Conservation (phyloP, 2,113 vertebrate species). For the Hippocampus guttulatus region DNA sequence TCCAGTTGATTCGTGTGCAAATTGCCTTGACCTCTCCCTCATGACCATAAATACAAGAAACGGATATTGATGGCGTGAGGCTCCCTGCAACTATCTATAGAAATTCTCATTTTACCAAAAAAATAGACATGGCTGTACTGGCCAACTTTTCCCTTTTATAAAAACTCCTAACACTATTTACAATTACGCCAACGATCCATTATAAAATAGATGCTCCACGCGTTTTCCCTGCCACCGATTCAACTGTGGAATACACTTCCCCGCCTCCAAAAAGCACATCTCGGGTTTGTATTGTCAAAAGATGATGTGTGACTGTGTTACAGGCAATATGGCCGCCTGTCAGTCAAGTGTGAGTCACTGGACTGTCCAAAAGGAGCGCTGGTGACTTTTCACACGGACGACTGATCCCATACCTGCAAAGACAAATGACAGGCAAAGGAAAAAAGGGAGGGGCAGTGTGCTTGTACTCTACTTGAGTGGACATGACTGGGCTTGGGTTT, state of each 20-base stretch:
- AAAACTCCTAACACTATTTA: slow-evolving; percentile 70
- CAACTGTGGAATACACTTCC: background rate
- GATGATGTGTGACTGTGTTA: slow-evolving; percentile 41
- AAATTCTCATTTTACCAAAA: slow-evolving; percentile 67
- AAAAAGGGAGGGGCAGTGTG: no score
- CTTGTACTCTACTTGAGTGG: no score
- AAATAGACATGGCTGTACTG: slow-evolving; percentile 73
- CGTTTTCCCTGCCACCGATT: slow-evolving; percentile 36
- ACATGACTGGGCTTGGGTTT: no score
- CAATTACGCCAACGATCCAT: slow-evolving; percentile 42
- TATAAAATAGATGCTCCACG: slow-evolving; percentile 49
- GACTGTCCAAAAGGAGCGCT: slow-evolving; percentile 6
- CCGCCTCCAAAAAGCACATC: slow-evolving; percentile 32
- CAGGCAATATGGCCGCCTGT: slow-evolving; percentile 45
- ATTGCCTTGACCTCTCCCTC: slow-evolving; percentile 30
- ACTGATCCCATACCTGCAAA: slow-evolving; percentile 85
- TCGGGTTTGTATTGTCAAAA: slow-evolving; percentile 28
- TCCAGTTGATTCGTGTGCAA: slow-evolving; percentile 54
- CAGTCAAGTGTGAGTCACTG: slow-evolving; percentile 25
- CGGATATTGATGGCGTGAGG: slow-evolving; percentile 19
- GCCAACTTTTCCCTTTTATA: slow-evolving; percentile 69
- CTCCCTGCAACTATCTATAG: slow-evolving; percentile 63
- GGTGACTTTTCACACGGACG: slow-evolving; percentile 83
- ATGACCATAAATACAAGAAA: no score
- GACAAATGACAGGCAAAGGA: slow-evolving; percentile 21